Evolutionary conservation across 2,797 vertebrate genomes (phyloP).

Genomic region (Ptychobarbus kaznakovi): DNA sequence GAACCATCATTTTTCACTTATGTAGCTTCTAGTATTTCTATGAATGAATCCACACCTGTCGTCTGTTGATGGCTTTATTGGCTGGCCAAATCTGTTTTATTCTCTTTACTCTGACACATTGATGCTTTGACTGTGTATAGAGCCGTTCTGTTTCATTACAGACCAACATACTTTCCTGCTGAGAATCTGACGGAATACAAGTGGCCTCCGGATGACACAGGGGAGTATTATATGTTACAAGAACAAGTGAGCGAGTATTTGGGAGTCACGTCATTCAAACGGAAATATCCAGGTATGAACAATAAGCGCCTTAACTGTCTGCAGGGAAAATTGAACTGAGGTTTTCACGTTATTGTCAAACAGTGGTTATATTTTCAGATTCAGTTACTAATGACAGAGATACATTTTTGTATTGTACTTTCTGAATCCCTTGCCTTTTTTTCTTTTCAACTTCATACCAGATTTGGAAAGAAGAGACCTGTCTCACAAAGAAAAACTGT

Average conservation of each 20-base stretch:
- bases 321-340: not conserved
- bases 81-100: not conserved
- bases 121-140: not conserved
- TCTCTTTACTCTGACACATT: not conserved
- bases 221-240: constrained; percentile 98
- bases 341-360: not conserved
- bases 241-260: constrained; percentile 99
- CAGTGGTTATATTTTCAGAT: not conserved
- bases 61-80: not conserved
- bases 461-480: constrained; percentile 98
- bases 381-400: not conserved
- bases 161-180: constrained; percentile 95
- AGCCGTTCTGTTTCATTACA: constrained; percentile 64
- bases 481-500: constrained; percentile 97
- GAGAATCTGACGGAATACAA: constrained; percentile 98
- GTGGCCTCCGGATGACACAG: constrained; percentile 96
- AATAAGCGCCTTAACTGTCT: not conserved
- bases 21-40: not conserved
- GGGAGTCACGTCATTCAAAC: constrained; percentile 97
- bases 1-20: not conserved
- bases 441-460: constrained; percentile 58
- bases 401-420: not conserved
- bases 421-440: not conserved
- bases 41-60: not conserved
- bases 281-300: constrained; percentile 95